Conservation (phyloP, 2,113 vertebrate species). For the Crotalus tigris region DNA sequence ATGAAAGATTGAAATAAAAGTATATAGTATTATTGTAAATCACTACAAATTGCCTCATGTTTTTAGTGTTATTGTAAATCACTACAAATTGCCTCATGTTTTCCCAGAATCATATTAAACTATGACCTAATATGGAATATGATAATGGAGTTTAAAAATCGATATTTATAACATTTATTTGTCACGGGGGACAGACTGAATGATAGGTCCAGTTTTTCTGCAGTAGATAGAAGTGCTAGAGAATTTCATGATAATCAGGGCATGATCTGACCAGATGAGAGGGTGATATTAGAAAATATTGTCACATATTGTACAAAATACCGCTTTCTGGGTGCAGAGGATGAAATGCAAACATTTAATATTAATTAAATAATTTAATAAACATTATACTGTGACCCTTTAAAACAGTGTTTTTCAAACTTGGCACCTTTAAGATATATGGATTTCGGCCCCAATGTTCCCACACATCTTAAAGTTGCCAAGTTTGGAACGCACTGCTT, state of each 20-base stretch:
- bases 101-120: rapidly evolving
- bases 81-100: neutral
- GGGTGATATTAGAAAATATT: no score
- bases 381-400: neutral
- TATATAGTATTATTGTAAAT: neutral
- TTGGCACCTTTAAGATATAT: neutral
- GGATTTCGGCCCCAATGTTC: neutral
- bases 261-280: neutral
- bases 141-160: neutral
- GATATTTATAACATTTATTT: neutral
- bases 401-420: neutral
- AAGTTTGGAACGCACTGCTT: neutral
- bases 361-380: neutral
- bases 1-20: neutral
- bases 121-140: neutral
- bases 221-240: neutral
- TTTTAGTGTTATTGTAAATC: neutral
- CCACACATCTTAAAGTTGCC: neutral
- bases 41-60: neutral
- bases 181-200: neutral
- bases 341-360: neutral
- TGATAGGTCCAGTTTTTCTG: neutral
- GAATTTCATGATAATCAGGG: neutral
- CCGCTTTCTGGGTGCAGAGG: neutral
- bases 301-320: no score